These are phyloP conservation scores for Dinomys branickii DNA, from an alignment of 2,113 vertebrate genomes.

Conservation along the genomic window DNA sequence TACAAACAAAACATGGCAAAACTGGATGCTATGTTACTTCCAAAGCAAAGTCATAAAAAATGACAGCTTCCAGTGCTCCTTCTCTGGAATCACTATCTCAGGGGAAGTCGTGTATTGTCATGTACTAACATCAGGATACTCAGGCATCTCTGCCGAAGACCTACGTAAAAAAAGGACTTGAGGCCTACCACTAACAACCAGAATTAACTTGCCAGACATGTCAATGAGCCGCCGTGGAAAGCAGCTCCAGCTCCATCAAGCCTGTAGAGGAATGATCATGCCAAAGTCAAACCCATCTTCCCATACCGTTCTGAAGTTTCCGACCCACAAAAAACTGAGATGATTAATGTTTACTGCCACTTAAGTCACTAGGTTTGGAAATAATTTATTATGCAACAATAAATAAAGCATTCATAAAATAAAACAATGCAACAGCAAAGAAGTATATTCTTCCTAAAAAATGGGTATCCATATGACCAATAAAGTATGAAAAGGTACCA, in stretches of 20 bases:
- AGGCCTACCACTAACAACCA: not conserved
- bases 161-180: not conserved
- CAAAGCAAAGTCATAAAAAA: not conserved
- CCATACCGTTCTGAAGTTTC: not conserved
- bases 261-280: not conserved
- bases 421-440: not conserved
- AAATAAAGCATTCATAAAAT: not conserved
- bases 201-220: not conserved
- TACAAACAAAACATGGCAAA: not conserved
- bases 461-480: not conserved
- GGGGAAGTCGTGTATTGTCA: not conserved
- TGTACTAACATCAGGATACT: not conserved
- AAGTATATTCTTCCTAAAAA: not conserved
- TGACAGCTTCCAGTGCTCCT: not conserved
- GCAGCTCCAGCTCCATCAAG: not conserved
- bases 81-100: not conserved
- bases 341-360: not conserved
- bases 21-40: not conserved
- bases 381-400: not conserved
- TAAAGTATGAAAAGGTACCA: not conserved
- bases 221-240: not conserved
- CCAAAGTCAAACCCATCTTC: not conserved
- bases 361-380: not conserved
- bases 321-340: not conserved
- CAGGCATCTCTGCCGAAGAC: not conserved